Evolutionary conservation across 2,797 vertebrate species (phyloP).

Genomic region (Bovichtus diacanthus): DNA sequence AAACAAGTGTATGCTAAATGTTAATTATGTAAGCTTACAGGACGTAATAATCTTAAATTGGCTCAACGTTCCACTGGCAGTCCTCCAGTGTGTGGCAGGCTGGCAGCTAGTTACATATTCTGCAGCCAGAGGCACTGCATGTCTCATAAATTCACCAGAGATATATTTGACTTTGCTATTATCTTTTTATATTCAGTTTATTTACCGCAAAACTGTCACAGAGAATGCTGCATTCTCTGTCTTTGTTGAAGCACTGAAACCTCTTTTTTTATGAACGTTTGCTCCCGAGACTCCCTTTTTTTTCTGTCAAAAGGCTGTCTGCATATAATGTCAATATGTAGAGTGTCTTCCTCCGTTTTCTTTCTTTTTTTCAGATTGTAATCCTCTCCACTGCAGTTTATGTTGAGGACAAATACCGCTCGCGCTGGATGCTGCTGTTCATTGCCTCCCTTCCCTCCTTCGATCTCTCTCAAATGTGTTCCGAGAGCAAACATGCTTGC

Average conservation of each 20-base stretch:
- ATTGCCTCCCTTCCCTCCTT: constrained; percentile 11
- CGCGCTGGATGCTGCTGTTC: constrained; percentile 15
- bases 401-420: constrained; percentile 30
- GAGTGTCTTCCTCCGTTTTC: constrained; percentile 13
- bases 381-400: constrained; percentile 22
- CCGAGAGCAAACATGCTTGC: constrained; percentile 17
- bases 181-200: constrained; percentile 38
- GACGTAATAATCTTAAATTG: constrained; percentile 51
- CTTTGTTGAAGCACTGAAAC: constrained; percentile 14
- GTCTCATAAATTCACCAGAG: constrained; percentile 42
- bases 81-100: constrained; percentile 36
- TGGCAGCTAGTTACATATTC: constrained; percentile 33
- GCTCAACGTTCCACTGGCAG: constrained; percentile 52
- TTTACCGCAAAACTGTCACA: constrained; percentile 33
- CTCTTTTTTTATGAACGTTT: constrained; percentile 17
- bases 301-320: constrained; percentile 15
- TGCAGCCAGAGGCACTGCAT: constrained; percentile 38
- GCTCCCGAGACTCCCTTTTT: constrained; percentile 10
- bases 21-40: constrained; percentile 37
- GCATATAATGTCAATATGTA: constrained; percentile 12
- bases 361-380: constrained; percentile 30
- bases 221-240: constrained; percentile 4
- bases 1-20: constrained; percentile 27
- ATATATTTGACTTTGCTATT: constrained; percentile 46
- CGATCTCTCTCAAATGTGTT: constrained; percentile 37